A percentile compares a stretch with the other conserved stretches of the same genome.
These are phyloP conservation scores for Limulus polyphemus DNA, from an alignment of 2,888 invertebrate species.

Conservation along the genomic window DNA sequence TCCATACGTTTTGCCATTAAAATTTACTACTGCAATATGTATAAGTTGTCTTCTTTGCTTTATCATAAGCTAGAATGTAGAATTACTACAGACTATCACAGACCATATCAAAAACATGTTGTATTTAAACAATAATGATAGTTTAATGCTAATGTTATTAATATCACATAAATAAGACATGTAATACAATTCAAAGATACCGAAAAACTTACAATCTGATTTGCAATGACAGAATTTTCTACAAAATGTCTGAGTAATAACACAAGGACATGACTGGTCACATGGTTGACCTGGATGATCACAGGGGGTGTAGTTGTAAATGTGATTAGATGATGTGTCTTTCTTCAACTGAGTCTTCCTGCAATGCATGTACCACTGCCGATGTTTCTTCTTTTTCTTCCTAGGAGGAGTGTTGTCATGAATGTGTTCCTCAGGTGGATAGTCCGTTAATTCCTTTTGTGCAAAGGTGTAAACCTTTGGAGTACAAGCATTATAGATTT, in stretches of 20 bases:
- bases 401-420: constrained; percentile 68
- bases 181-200: too few species aligned
- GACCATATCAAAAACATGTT: too few species aligned
- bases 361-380: constrained; percentile 90
- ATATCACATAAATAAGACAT: too few species aligned
- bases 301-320: constrained; percentile 88
- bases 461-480: constrained; percentile 59
- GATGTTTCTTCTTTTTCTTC: constrained; percentile 79
- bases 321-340: constrained; percentile 45
- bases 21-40: too few species aligned
- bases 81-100: too few species aligned
- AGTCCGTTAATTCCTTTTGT: constrained; percentile 58
- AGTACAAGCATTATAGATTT: too few species aligned
- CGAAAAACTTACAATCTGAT: constrained; percentile 54
- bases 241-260: constrained; percentile 90
- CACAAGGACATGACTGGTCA: constrained; percentile 78
- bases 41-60: too few species aligned
- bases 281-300: constrained; percentile 86
- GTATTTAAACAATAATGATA: too few species aligned
- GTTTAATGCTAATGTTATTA: too few species aligned
- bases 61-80: too few species aligned
- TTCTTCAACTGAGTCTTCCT: constrained; percentile 69
- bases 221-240: constrained; percentile 98
- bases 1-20: too few species aligned
- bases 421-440: constrained; percentile 56